Percentiles rank a stretch among this genome's conserved stretches.
Conservation (phyloP, 2,888 invertebrate genomes). For the Cataglyphis albicans region DNA sequence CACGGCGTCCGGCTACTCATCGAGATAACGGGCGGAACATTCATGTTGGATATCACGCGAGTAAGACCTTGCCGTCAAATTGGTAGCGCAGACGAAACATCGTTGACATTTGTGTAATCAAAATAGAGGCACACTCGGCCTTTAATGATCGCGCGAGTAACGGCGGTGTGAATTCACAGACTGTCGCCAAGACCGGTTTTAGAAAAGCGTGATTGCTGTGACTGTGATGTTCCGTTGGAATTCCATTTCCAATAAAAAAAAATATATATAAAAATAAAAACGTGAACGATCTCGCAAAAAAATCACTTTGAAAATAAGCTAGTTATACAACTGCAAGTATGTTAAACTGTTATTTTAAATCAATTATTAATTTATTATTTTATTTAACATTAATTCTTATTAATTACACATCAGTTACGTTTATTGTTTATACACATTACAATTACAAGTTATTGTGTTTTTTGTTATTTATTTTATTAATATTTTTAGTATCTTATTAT, state of each 20-base stretch:
- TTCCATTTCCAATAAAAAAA: background rate
- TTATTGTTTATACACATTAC: background rate
- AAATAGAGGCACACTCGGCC: slow-evolving; percentile 19
- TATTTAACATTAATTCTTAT: background rate
- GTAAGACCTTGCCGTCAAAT: slow-evolving; percentile 15
- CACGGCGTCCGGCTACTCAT: background rate
- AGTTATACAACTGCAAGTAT: background rate
- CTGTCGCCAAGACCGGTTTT: background rate
- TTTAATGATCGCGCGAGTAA: slow-evolving; percentile 31
- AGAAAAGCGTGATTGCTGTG: background rate
- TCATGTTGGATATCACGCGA: slow-evolving; percentile 22
- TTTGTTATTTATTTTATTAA: background rate
- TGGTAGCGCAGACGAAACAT: slow-evolving; percentile 15
- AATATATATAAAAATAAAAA: background rate
- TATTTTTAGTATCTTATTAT: background rate
- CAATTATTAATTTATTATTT: background rate
- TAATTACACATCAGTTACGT: background rate
- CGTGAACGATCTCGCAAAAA: background rate
- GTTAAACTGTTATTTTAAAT: background rate
- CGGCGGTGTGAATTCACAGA: background rate
- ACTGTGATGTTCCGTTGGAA: no score
- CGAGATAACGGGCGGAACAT: slow-evolving; percentile 25
- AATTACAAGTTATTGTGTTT: no score
- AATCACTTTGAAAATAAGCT: background rate
- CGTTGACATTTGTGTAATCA: slow-evolving; percentile 30